Conservation (phyloP, 2,888 invertebrate genomes). For the Coelinius sp. region DNA sequence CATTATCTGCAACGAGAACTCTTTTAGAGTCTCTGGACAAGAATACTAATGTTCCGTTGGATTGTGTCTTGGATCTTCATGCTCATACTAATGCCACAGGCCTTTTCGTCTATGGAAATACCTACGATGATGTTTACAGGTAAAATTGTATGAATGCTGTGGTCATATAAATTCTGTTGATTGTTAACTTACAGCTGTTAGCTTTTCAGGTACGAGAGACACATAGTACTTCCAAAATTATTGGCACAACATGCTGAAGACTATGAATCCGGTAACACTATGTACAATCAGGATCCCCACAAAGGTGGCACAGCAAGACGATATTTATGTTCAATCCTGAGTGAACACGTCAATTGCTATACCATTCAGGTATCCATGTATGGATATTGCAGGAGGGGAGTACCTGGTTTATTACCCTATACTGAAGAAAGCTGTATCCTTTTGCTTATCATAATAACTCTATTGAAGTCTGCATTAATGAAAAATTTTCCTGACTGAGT, state of each 20-base stretch:
- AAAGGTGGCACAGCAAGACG: slow-evolving; percentile 91
- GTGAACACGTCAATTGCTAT: slow-evolving; percentile 88
- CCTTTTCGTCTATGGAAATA: slow-evolving; percentile 95
- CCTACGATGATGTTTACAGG: slow-evolving; percentile 93
- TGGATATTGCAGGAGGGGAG: slow-evolving; percentile 83
- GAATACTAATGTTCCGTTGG: slow-evolving; percentile 82
- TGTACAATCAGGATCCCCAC: slow-evolving; percentile 91
- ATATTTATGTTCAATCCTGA: slow-evolving; percentile 82
- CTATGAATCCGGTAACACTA: slow-evolving; percentile 86
- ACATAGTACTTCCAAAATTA: slow-evolving; percentile 94
- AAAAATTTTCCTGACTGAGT: slow-evolving; percentile 25
- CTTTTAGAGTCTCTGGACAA: slow-evolving; percentile 84
- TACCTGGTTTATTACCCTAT: slow-evolving; percentile 84
- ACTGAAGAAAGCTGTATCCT: slow-evolving; percentile 98
- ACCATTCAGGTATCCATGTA: slow-evolving; percentile 92
- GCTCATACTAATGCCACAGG: slow-evolving; percentile 94
- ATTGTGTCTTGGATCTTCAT: slow-evolving; percentile 96
- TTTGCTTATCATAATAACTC: slow-evolving; percentile 67
- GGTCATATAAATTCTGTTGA: not conserved
- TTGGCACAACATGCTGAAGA: slow-evolving; percentile 90
- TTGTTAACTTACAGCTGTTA: slow-evolving; percentile 49
- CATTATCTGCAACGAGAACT: slow-evolving; percentile 85
- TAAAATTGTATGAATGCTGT: slow-evolving; percentile 59
- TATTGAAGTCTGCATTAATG: slow-evolving; percentile 41
- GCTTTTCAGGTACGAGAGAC: slow-evolving; percentile 87